Base-by-base conservation (phyloP, 2,888 invertebrate species). In the Cancer borealis region DNA sequence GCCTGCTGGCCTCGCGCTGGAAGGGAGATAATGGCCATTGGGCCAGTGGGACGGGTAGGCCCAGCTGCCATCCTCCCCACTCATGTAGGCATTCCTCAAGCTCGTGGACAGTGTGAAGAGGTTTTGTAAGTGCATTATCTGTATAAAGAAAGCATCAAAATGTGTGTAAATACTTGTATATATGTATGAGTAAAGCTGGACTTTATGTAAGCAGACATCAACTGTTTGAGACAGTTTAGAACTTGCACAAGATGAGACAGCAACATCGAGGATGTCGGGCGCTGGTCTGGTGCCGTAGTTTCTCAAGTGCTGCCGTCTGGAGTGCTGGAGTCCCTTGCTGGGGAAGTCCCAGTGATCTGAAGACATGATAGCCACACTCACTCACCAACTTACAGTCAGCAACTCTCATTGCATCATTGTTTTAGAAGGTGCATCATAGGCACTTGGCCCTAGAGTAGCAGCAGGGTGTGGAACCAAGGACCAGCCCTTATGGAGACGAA, bases 281-380 rank as follows among this genome's bases (percentile, higher is more conserved):
- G 90, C 93, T 90, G 90, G 93, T 79, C 93, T 91, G 93, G 93
- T 93, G 93, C 93, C 91, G 84, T 91, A 93, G 93, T 91, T 91
- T 90, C 91, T 93, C 93, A 90, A 93, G 93, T 91, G 93, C 90
- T 84, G 91, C 93, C 93, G 60, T 90, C 45, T 79, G 90, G 90
- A 47, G 91, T 87, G 93, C 46, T 91, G 87, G 87, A 91, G 46
- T 88, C 84, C 90, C 66, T 84, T 10, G 47, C 39, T 45, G 60
- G 45, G 0, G 87, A 60, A 54, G 45, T 26, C 88, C 66, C 73
- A 54, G 73, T 92, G 92, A 39, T 60, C 49, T 46, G 60, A 54
- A 49, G 89, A 49, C 47, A 73, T 26, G 26, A 46, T 17, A 49
- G 54, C 89, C 54, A 21, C 89, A 47, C 49, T 21, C 26, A n/a